These are phyloP conservation scores for Drosophila anomalipes DNA, from an alignment of 2,888 invertebrate species.

Conservation along the genomic window DNA sequence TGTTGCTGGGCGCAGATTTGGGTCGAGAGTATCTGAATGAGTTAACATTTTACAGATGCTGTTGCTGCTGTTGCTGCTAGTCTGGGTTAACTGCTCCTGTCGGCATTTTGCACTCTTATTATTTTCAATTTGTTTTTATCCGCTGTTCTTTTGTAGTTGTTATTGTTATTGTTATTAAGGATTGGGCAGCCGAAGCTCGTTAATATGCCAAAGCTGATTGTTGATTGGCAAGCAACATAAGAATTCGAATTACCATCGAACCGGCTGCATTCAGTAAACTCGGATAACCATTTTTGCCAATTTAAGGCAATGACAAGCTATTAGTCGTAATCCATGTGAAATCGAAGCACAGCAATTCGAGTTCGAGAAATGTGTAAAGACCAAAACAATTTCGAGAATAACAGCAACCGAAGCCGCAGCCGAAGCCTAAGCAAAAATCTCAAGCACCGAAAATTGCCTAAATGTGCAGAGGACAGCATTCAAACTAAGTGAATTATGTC, in stretches of 20 bases:
- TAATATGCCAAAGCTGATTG: constrained; percentile 52
- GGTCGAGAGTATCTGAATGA: constrained; percentile 73
- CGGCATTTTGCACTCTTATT: constrained; percentile 34
- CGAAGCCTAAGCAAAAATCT: background rate
- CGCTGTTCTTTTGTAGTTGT: constrained; percentile 18
- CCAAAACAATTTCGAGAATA: background rate
- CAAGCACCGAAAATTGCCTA: background rate
- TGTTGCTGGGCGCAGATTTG: constrained; percentile 60
- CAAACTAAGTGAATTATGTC: background rate
- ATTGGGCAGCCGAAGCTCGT: constrained; percentile 18
- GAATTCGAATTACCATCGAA: constrained; percentile 29
- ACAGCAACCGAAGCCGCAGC: background rate
- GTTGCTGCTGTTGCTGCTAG: constrained; percentile 15
- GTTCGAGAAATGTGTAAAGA: background rate
- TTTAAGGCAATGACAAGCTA: constrained; percentile 43
- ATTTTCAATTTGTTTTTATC: constrained; percentile 11
- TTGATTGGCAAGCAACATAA: constrained; percentile 30
- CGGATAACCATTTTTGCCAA: constrained; percentile 46
- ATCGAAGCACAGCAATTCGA: constrained; percentile 6
- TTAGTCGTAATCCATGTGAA: constrained; percentile 24
- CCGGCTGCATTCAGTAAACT: constrained; percentile 18
- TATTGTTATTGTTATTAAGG: constrained; percentile 9
- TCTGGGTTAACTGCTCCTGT: constrained; percentile 33
- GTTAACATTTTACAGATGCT: constrained; percentile 52
- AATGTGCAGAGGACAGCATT: background rate